Percentiles rank a stretch among this genome's conserved stretches.
phyloP scores from a whole-genome alignment of 2,888 invertebrate species.

The Dichetophora obliterata region DNA sequence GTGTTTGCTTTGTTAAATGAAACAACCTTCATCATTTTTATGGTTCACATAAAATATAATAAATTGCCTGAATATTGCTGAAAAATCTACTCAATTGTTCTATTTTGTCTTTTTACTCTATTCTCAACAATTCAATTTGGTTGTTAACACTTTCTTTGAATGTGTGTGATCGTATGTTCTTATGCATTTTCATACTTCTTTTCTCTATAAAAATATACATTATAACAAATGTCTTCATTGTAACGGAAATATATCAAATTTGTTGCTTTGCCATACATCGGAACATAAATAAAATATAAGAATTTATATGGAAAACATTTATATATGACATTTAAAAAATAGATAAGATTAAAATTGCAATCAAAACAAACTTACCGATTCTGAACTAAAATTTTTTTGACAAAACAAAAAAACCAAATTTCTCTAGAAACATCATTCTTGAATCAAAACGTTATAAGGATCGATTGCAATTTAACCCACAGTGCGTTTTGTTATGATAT shows the following conservation, averaged over 20 bases:
- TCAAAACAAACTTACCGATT: no score
- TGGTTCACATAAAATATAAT: constrained; percentile 49
- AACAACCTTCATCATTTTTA: constrained; percentile 51
- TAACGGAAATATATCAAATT: constrained; percentile 52
- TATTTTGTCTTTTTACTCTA: constrained; percentile 4
- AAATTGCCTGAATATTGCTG: constrained; percentile 52
- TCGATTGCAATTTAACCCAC: no score
- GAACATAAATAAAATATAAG: background rate
- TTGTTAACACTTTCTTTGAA: constrained; percentile 35
- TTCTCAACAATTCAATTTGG: constrained; percentile 17
- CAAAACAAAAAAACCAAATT: no score
- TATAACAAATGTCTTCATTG: constrained; percentile 56
- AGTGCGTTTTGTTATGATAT: no score
- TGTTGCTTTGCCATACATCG: background rate
- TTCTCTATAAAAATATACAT: constrained; percentile 42
- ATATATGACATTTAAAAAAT: no score
- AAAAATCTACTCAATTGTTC: constrained; percentile 49
- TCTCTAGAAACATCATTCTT: no score
- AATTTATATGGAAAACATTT: background rate
- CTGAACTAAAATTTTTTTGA: no score
- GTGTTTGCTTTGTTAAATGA: constrained; percentile 37
- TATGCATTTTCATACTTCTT: background rate
- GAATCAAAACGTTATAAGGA: no score
- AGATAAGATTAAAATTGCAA: no score
- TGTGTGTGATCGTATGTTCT: background rate